Conservation (phyloP, 2,113 vertebrate species). For the Willisornis vidua region DNA sequence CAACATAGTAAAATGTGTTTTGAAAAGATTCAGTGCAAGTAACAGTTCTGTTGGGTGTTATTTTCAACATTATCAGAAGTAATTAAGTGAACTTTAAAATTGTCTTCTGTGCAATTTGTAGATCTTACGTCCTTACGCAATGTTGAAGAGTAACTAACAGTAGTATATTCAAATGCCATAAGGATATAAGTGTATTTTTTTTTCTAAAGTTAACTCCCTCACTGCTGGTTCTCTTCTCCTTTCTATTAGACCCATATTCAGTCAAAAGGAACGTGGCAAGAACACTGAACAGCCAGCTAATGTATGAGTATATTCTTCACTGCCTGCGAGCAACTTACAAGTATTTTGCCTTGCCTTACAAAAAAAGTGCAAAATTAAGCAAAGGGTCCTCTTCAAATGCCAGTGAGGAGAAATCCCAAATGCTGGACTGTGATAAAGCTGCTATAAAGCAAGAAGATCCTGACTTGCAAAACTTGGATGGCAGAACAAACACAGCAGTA, state of each 20-base stretch:
- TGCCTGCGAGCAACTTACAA: constrained; percentile 93
- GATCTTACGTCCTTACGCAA: neutral
- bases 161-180: neutral
- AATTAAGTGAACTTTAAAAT: neutral
- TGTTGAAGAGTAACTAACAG: neutral
- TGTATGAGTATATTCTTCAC: constrained; percentile 90
- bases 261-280: constrained; percentile 92
- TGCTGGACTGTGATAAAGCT: constrained; percentile 3
- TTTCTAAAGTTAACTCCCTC: neutral
- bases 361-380: constrained; percentile 55
- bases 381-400: constrained; percentile 8
- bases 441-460: neutral
- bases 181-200: neutral
- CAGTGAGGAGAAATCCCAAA: neutral
- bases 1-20: neutral
- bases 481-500: neutral
- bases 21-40: neutral
- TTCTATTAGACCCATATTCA: constrained; percentile 87
- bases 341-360: constrained; percentile 89
- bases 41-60: neutral
- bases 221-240: neutral
- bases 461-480: neutral
- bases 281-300: constrained; percentile 88
- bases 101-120: neutral
- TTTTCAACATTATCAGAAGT: neutral